These are phyloP conservation scores for Doryteuthis pealeii DNA, from an alignment of 1,140 invertebrate genomes.

Conservation along the genomic window DNA sequence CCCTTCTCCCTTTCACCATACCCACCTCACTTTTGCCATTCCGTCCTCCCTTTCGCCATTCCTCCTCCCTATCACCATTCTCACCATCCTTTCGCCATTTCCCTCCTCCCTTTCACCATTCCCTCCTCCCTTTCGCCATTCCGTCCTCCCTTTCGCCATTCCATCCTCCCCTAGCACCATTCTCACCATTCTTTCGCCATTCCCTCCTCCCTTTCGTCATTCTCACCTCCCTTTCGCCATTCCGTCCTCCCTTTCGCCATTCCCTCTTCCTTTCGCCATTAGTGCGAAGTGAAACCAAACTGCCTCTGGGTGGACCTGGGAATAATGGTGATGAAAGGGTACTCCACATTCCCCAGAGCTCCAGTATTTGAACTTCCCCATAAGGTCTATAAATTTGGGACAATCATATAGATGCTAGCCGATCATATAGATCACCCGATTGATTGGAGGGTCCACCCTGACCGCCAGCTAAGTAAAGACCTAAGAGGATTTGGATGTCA, in stretches of 20 bases:
- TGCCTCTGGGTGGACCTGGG: too few relatives aligned
- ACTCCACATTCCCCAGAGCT: too few relatives aligned
- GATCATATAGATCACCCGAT: too few relatives aligned
- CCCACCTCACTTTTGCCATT: constrained; percentile 10
- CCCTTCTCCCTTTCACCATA: neutral
- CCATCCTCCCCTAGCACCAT: too few relatives aligned
- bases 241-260: constrained; percentile 1
- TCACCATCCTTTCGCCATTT: constrained; percentile 10
- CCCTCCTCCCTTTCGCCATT: constrained; percentile 3
- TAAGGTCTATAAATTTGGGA: too few relatives aligned
- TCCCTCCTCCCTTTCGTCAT: constrained; percentile 1
- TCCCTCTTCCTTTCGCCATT: constrained; percentile 10
- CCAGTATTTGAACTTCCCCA: too few relatives aligned
- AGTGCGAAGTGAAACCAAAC: too few relatives aligned
- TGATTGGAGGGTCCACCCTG: too few relatives aligned
- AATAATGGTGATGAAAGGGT: too few relatives aligned
- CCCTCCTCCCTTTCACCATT: constrained; percentile 13
- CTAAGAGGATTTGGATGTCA: too few relatives aligned
- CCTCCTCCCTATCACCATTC: neutral
- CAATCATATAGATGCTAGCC: too few relatives aligned
- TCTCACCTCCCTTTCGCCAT: neutral
- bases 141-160: constrained; percentile 12
- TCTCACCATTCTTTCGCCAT: neutral
- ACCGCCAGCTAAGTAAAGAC: too few relatives aligned
- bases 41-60: neutral